These are phyloP conservation scores for Leucoma salicis DNA, from an alignment of 2,888 invertebrate species.

Conservation along the genomic window DNA sequence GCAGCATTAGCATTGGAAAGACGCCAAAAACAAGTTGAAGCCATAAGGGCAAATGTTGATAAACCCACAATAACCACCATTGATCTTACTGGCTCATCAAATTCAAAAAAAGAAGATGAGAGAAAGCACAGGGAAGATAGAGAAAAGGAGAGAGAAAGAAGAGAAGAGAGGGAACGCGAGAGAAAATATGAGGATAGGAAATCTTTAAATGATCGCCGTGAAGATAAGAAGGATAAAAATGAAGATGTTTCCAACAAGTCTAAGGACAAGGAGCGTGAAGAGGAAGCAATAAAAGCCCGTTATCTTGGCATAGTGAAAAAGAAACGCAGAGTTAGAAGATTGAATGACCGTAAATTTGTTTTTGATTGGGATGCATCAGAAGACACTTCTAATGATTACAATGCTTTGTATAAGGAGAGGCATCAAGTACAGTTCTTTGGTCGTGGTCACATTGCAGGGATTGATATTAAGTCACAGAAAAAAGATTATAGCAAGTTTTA, in stretches of 20 bases:
- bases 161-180: conserved; percentile 60
- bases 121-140: conserved; percentile 65
- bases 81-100: conserved; percentile 72
- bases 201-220: conserved; percentile 71
- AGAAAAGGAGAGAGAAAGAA: conserved; percentile 68
- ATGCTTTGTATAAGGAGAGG: conserved; percentile 96
- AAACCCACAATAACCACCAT: conserved; percentile 67
- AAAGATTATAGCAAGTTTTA: conserved; percentile 98
- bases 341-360: conserved; percentile 99
- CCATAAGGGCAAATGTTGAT: conserved; percentile 86
- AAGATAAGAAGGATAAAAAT: conserved; percentile 71
- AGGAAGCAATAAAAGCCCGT: conserved; percentile 97
- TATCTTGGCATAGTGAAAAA: conserved; percentile 97
- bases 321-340: conserved; percentile 93
- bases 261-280: conserved; percentile 95
- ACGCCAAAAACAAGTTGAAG: conserved; percentile 94
- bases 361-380: conserved; percentile 99
- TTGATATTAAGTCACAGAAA: conserved; percentile 98
- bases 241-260: conserved; percentile 80
- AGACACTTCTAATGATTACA: conserved; percentile 99
- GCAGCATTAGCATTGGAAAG: conserved; percentile 93
- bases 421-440: conserved; percentile 99
- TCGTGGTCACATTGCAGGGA: conserved; percentile 98
- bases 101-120: conserved; percentile 67
- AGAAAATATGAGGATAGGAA: conserved; percentile 79